Conservation (phyloP, 2,888 invertebrate genomes). For the Heliconius ismenius region DNA sequence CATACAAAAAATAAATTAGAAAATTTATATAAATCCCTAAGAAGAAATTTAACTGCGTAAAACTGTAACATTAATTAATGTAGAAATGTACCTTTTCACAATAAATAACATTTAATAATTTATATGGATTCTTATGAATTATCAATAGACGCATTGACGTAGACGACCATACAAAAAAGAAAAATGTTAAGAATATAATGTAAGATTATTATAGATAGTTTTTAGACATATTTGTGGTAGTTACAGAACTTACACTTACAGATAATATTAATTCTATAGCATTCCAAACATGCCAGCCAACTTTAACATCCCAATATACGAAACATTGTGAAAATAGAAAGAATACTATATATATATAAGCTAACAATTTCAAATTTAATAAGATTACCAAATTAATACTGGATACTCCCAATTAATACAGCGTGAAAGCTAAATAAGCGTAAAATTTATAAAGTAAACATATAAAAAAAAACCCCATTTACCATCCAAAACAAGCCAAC, state of each 20-base stretch:
- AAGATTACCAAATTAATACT: too few species aligned
- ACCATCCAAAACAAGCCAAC: constrained; percentile 1
- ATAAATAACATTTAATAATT: too few species aligned
- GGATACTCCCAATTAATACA: too few species aligned
- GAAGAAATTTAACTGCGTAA: background rate
- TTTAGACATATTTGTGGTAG: background rate
- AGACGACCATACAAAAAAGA: background rate
- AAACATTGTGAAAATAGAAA: too few species aligned
- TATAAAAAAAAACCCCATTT: background rate
- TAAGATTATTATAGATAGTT: background rate
- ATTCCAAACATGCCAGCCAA: background rate
- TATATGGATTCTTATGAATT: background rate
- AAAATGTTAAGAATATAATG: too few species aligned
- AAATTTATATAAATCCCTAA: background rate
- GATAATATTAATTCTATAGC: background rate
- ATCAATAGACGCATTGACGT: too few species aligned
- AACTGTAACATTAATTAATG: background rate
- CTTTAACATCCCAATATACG: too few species aligned
- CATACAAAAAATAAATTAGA: too few species aligned
- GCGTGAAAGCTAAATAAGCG: too few species aligned
- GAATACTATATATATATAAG: too few species aligned
- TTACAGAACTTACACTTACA: background rate
- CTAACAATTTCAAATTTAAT: too few species aligned
- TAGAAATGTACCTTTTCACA: background rate
- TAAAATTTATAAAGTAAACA: too few species aligned